phyloP scores from a whole-genome alignment of 2,888 invertebrate species.

The Nysson spinosus region DNA sequence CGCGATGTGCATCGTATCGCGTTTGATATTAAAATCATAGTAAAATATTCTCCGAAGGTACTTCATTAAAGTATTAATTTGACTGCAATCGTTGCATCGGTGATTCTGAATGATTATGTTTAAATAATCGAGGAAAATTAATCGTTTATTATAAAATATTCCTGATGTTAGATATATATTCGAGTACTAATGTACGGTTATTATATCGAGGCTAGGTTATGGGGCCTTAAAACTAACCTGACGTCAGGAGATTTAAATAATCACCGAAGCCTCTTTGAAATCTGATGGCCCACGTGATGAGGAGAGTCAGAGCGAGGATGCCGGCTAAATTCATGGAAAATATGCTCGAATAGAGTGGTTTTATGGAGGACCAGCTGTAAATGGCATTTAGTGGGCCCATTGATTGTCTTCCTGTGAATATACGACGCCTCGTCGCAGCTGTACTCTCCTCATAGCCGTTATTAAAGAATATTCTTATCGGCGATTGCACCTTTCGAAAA shows the following conservation, averaged over 20 bases:
- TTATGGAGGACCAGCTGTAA: conserved; percentile 49
- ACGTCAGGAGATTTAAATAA: conserved; percentile 45
- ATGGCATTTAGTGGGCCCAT: conserved; percentile 52
- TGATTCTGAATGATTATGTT: too few relatives aligned
- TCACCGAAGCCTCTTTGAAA: conserved; percentile 43
- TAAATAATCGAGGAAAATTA: too few relatives aligned
- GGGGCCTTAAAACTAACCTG: conserved; percentile 28
- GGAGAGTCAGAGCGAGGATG: conserved; percentile 16
- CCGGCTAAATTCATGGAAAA: conserved; percentile 49
- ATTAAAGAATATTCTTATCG: too few relatives aligned
- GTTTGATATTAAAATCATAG: too few relatives aligned
- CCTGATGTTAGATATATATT: not conserved
- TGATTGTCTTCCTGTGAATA: conserved; percentile 22
- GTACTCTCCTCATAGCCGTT: conserved; percentile 29
- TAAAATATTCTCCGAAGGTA: too few relatives aligned
- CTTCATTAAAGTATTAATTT: too few relatives aligned
- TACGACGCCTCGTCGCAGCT: conserved; percentile 10
- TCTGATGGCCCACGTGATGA: conserved; percentile 42
- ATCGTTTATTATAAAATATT: too few relatives aligned
- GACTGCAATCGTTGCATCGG: too few relatives aligned
- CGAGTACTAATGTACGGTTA: not conserved
- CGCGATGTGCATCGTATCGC: conserved; percentile 9
- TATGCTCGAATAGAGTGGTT: conserved; percentile 41
- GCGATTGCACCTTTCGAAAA: too few relatives aligned
- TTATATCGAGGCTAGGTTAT: not conserved